Base-by-base conservation (phyloP, 2,888 invertebrate genomes). In the Acrobasis consociella region DNA sequence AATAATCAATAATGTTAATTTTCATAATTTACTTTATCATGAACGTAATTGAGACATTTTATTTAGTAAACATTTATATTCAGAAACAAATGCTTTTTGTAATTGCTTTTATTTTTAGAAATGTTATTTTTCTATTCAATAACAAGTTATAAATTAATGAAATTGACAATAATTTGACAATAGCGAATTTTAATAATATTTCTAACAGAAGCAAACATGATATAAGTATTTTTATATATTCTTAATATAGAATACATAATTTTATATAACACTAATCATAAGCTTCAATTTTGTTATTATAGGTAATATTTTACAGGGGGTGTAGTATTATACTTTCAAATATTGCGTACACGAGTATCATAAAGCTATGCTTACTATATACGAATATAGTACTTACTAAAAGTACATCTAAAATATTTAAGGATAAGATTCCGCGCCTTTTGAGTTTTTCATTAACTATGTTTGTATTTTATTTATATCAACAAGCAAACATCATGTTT, bases 261-360 rank as follows among this genome's bases (percentile, higher is more conserved):
- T 58, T 59, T 64, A 66, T 70, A 67, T 61, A 65, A 50, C 64
- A 67, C 73, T 78, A 80, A 69, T 77, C 74, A 78, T 75, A 79
- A 80, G 77, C 78, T 64, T 74, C 60, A 50, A 52, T 55, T 69
- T 74, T 72, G 42, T 65, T 56, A 56, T 10, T 13, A 13, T 16
- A 42, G 42, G 10, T 56, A 46, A 13, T 46, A 46, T 56, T 22
- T 13, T 56, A 56, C 42, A 56, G 37, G 13, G n/a, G 10, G 38
- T n/a, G n/a, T 5, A 5, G 37, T 31, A 31, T 53, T 53, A 13
- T 53, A 53, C 38, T 15, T 16, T 15, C 13, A 10, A 38, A 53
- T 38, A 53, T 31, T 52, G 53, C 53, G 38, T 53, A 53, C 2
- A 31, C 22, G 52, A 5, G 9, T 50, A 50, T 52, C 13, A 31